These are phyloP conservation scores for Lacanobia oleracea DNA, from an alignment of 2,888 invertebrate species.

Conservation along the genomic window DNA sequence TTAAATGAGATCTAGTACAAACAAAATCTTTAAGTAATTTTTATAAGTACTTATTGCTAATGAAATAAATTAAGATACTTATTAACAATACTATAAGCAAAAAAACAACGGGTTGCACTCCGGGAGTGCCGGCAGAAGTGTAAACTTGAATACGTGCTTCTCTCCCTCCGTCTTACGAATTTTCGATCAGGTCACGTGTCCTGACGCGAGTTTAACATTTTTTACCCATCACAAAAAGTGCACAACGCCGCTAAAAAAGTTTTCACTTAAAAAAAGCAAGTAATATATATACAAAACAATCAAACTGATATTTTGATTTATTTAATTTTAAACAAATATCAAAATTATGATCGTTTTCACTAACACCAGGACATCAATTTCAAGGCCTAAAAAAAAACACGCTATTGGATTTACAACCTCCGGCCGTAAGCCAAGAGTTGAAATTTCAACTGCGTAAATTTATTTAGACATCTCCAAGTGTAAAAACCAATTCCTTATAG, in stretches of 20 bases:
- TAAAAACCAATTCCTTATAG: not conserved
- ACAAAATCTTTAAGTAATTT: constrained; percentile 10
- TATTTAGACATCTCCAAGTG: not conserved
- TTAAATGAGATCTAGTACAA: constrained; percentile 17
- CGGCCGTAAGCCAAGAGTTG: not conserved
- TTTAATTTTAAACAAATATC: constrained; percentile 15
- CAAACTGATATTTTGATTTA: constrained; percentile 29
- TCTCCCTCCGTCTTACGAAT: too few species aligned
- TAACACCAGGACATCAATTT: not conserved
- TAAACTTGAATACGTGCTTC: too few species aligned
- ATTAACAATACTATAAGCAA: too few species aligned
- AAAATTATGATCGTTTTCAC: not conserved
- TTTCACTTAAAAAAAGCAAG: too few species aligned
- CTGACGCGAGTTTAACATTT: too few species aligned
- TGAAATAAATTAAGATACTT: not conserved
- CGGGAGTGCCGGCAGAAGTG: too few species aligned
- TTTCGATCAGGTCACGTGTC: too few species aligned
- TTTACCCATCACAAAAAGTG: too few species aligned
- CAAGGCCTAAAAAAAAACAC: not conserved
- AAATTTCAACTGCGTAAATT: not conserved
- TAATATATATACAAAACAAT: not conserved
- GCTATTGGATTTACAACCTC: not conserved
- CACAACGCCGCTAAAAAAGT: too few species aligned
- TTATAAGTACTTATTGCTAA: too few species aligned
- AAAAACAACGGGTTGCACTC: too few species aligned